Evolutionary conservation across 2,797 vertebrate species (phyloP), one percentile per base, ranked within the genome.

Genomic region (Poeciliopsis infans): DNA sequence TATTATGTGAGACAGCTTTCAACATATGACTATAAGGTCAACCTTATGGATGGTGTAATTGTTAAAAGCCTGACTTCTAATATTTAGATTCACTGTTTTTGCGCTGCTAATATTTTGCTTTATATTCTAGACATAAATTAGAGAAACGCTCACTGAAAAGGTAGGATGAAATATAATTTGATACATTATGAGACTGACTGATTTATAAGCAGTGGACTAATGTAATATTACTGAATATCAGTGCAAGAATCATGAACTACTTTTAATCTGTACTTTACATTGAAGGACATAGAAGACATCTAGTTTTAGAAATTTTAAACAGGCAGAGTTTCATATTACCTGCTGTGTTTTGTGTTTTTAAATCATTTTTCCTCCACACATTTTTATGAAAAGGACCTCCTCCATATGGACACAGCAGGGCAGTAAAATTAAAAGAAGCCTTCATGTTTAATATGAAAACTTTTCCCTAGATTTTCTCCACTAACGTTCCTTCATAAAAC

Each of bases 321-420:
- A 84, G 86, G 86, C 84, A 73, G 64, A 88, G 79, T 79, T 75
- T 90, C 75, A 82, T 89, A 83, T 91, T 84, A 86, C 76, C 72
- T 88, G 73, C 79, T 78, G 47, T 31, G 73, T 78, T 77, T 72
- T 53, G 36, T 16, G 69, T 3, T 45, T 8, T 31, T 33, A 55
- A 18, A n/a, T 68, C 82, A 66, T 86, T 81, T 82, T 47, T 41
- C 70, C n/a, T 33, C 31, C n/a, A 76, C 51, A 12, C 0, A 53
- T 61, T 55, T 39, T 74, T 12, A 79, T 76, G n/a, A 57, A 88
- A 87, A 77, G 49, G 41, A 75, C 76, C 59, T 66, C 7, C 51
- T 82, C 41, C 79, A 76, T 78, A 78, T 13, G 78, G 80, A 33
- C 43, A 25, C 79, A 76, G 72, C 51, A 73, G 85, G 86, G 86